Base-by-base conservation (phyloP, 1,140 invertebrate genomes). In the Glomeris maerens region DNA sequence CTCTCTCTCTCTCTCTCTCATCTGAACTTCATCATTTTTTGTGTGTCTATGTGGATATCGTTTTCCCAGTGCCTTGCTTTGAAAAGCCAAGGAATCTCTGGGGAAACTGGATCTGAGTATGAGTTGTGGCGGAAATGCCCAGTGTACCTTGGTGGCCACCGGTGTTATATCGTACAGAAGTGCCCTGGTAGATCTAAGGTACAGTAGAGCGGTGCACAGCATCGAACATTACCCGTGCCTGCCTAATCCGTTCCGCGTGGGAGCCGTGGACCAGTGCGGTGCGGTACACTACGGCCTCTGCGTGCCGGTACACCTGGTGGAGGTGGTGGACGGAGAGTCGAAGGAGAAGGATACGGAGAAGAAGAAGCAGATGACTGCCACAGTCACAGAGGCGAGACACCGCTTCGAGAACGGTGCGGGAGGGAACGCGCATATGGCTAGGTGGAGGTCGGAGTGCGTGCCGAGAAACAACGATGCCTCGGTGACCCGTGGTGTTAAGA, bases 261-360 rank as follows among this genome's bases (percentile, higher is more conserved):
- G 50, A 47, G 53, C 53, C 44, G 48, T 41, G 23, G 55, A 52
- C 53, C 61, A 66, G 26, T 76, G 74, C 55, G 65, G 66, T 48
- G 69, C 74, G 14, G 67, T 76, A n/a, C 74, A 77, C 56, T 75
- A 74, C 55, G 75, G 73, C 7, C 68, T 73, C 54, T 77, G 74
- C 45, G 69, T 74, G 0, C 72, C 75, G 0, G 67, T 77, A 36
- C 65, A 64, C 52, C 60, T 73, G 13, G 60, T 71, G 5, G 66
- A 65, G 1, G 45, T 64, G 10, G 50, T 58, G 23, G 58, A 61
- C n/a, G 53, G 38, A n/a, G n/a, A n/a, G n/a, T n/a, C 36, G 4
- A 54, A 39, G 36, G 26, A 7, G 3, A 25, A 42, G 23, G 29
- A 27, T 0, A 38, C 36, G 2, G 50, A 28, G 49, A 38, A 56